Evolutionary conservation across 2,888 invertebrate species (phyloP).

Genomic region (Linyphia triangularis): DNA sequence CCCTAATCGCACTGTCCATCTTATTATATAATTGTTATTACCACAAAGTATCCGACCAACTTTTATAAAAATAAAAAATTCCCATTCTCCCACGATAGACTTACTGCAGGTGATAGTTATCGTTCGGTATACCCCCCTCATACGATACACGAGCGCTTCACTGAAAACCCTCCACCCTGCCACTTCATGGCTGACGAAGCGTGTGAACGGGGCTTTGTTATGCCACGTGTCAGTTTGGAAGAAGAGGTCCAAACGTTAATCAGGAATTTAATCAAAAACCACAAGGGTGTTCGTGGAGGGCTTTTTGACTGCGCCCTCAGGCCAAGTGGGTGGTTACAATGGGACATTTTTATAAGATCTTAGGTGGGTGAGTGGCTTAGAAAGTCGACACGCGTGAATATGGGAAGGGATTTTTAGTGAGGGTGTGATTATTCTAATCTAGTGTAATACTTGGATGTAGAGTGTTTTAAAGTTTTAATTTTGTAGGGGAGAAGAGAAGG

Average conservation of each 20-base stretch:
- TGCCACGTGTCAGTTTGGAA: constrained; percentile 35
- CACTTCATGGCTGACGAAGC: constrained; percentile 52
- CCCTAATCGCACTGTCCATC: constrained; percentile 32
- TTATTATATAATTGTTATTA: constrained; percentile 61
- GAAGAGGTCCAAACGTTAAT: constrained; percentile 33
- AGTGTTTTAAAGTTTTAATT: neutral
- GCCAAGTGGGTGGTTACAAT: constrained; percentile 19
- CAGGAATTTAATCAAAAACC: constrained; percentile 48
- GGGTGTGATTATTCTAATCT: neutral
- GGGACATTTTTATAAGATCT: neutral
- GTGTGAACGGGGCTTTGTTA: constrained; percentile 61
- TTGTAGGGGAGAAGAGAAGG: neutral
- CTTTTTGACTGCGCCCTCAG: constrained; percentile 18
- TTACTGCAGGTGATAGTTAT: constrained; percentile 41
- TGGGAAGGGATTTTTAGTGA: neutral
- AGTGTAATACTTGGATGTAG: neutral
- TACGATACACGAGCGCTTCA: neutral
- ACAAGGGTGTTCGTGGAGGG: neutral
- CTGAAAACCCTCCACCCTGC: neutral
- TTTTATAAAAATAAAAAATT: constrained; percentile 39
- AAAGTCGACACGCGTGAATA: neutral
- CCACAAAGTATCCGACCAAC: constrained; percentile 24
- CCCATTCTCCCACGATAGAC: constrained; percentile 49
- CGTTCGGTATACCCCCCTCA: neutral
- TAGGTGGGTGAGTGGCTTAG: neutral